Evolutionary conservation across 2,888 invertebrate genomes (phyloP), one percentile per base, ranked within the genome.

Genomic region (Heliconius ethilla): DNA sequence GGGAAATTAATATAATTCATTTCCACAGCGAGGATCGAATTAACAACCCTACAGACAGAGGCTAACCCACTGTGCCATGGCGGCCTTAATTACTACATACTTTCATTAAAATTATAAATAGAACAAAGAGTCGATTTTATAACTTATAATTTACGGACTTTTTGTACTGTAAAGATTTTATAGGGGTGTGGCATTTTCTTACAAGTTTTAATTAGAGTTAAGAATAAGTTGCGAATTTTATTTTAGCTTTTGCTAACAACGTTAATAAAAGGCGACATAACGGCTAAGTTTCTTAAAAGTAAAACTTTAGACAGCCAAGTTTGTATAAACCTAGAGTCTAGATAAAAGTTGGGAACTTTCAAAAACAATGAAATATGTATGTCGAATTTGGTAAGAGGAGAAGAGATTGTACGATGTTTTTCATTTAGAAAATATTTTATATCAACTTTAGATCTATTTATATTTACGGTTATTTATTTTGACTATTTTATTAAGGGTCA

Each of bases 351-450:
- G 51, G 11, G 37, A 69, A 69, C 40, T 69, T 69, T 40, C n/a
- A 40, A 69, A 69, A 69, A n/a, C n/a, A 69, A 69, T 40, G 37
- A 69, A 69, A 69, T 69, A 69, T 69, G 67, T 69, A n/a, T 37
- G 25, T 37, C 25, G 62, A 25, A 13, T 37, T 67, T 67, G 67
- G 37, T 37, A 67, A 63, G 3, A 51, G 22, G 9, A 51, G 22
- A 51, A 51, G 51, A 55, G 22, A 22, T 63, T 15, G 63, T 63
- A 15, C 63, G 5, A 29, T 63, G 18, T 15, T 63, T 63, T 63
- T 63, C 25, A 63, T n/a, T 10, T 27, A 27, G 18, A 18, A 63
- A 27, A 63, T 11, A 62, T 25, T 25, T 7, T 27, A 63, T 27
- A 63, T 63, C 5, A 27, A 51, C 22, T 51, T 51, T 22, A 51